Percentiles rank a stretch among this genome's conserved stretches.
Conservation (phyloP, 64 coral and sea anemone species). For the Hydrozoanthus tunicans region DNA sequence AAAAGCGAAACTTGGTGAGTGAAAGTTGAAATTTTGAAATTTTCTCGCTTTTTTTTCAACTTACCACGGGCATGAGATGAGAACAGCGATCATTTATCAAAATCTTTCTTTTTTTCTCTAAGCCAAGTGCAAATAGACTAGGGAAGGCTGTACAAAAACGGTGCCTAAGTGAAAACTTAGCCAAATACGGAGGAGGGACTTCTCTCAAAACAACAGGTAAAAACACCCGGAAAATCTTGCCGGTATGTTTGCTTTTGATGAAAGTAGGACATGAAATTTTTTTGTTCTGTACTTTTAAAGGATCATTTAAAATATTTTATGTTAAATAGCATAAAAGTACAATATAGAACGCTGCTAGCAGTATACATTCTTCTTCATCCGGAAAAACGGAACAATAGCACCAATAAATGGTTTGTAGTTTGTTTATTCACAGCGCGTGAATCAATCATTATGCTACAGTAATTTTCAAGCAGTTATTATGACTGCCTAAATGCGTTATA, state of each 20-base stretch:
- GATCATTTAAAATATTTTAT: no score
- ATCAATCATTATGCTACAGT: background rate
- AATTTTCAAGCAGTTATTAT: background rate
- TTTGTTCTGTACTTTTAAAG: no score
- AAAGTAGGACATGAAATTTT: no score
- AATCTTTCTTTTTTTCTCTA: background rate
- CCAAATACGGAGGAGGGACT: background rate
- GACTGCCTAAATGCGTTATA: background rate
- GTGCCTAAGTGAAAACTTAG: background rate
- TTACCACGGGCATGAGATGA: background rate
- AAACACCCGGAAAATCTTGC: background rate
- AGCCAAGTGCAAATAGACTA: constrained; percentile 56
- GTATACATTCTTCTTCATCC: no score
- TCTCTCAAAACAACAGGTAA: constrained; percentile 27
- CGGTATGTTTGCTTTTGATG: no score
- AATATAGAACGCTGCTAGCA: no score
- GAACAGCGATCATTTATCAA: background rate
- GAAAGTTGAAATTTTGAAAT: background rate
- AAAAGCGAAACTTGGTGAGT: constrained; percentile 83
- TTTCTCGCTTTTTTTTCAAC: background rate
- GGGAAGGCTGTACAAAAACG: background rate
- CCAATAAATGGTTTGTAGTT: background rate
- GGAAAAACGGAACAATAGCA: background rate
- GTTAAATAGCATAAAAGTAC: no score
- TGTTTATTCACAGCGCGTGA: background rate